Evolutionary conservation across 2,797 vertebrate genomes (phyloP).

Genomic region (Epinephelus malabaricus): DNA sequence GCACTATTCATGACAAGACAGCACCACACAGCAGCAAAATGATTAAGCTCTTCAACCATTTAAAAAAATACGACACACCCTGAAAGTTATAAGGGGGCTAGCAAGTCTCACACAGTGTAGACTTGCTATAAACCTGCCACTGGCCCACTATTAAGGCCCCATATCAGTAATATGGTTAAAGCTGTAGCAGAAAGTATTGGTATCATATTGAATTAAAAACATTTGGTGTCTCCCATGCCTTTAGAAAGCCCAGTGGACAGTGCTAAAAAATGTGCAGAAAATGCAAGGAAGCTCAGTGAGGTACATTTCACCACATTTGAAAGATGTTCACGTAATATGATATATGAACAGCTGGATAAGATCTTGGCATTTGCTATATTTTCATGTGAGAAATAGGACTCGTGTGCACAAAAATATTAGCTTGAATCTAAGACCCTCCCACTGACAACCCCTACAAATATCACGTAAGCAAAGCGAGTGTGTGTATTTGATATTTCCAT

Average conservation of each 20-base stretch:
- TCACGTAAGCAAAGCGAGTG: not conserved
- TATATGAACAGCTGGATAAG: not conserved
- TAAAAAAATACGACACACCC: too few species aligned
- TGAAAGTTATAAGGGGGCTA: too few species aligned
- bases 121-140: too few species aligned
- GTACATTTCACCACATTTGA: conserved; percentile 6
- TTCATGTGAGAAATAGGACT: not conserved
- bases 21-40: too few species aligned
- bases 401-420: conserved; percentile 15
- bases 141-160: too few species aligned
- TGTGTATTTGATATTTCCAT: conserved; percentile 28
- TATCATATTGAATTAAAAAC: too few species aligned
- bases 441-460: conserved; percentile 18
- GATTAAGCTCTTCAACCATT: too few species aligned
- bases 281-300: not conserved
- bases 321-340: conserved; percentile 1
- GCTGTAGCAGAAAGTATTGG: too few species aligned
- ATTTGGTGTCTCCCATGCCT: too few species aligned
- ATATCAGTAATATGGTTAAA: too few species aligned
- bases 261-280: not conserved
- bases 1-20: not conserved
- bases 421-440: not conserved
- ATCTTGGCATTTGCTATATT: conserved; percentile 20
- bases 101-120: too few species aligned
- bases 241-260: not conserved